These are phyloP conservation scores for Melipona quadrifasciata DNA, from an alignment of 1,140 invertebrate species.

Conservation along the genomic window DNA sequence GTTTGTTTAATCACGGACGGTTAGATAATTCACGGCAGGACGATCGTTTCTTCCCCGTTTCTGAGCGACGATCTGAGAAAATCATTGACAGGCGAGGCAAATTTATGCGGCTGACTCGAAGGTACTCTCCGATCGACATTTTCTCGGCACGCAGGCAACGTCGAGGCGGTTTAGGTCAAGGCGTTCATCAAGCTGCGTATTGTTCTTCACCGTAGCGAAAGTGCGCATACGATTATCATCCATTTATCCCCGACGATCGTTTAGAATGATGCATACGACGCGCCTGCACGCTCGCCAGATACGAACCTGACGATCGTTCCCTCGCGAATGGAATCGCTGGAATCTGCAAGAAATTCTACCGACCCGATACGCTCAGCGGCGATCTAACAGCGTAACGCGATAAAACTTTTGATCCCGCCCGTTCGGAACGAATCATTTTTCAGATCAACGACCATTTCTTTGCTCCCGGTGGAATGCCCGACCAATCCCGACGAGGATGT, in stretches of 20 bases:
- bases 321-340: conserved; percentile 10
- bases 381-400: neutral
- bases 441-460: neutral
- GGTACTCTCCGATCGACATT: conserved; percentile 38
- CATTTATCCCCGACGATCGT: conserved; percentile 31
- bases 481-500: neutral
- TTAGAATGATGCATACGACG: conserved; percentile 8
- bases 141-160: conserved; percentile 9
- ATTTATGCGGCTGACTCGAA: conserved; percentile 3
- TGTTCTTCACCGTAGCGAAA: conserved; percentile 56
- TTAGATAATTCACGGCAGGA: neutral
- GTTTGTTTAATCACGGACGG: neutral
- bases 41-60: neutral
- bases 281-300: neutral
- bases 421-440: conserved; percentile 7
- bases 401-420: neutral
- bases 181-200: conserved; percentile 28
- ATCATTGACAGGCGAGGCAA: neutral
- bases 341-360: neutral
- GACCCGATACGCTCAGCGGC: neutral
- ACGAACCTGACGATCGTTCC: neutral
- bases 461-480: neutral
- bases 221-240: conserved; percentile 46
- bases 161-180: conserved; percentile 56
- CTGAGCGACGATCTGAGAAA: neutral